These are phyloP conservation scores for Macrobrachium nipponense DNA, from an alignment of 1,140 invertebrate genomes.

Conservation along the genomic window DNA sequence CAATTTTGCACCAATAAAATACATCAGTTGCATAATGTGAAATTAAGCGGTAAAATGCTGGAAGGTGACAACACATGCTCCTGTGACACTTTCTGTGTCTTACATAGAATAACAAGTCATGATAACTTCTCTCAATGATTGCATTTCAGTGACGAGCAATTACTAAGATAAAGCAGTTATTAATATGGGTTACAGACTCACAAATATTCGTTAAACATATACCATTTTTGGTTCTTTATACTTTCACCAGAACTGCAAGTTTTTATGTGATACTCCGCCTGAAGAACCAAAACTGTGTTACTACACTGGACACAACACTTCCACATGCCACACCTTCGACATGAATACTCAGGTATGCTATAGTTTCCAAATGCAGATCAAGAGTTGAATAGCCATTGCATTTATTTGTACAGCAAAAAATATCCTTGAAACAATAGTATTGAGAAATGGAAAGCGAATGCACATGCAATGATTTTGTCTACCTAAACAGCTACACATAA, in stretches of 20 bases:
- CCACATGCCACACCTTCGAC: not conserved
- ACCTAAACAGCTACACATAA: not conserved
- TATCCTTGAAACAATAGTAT: no score
- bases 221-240: not conserved
- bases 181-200: no score
- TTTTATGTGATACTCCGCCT: not conserved
- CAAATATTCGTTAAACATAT: not conserved
- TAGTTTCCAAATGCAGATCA: not conserved
- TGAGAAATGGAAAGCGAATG: no score
- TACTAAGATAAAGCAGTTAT: no score
- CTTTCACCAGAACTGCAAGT: not conserved
- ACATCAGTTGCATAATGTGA: no score
- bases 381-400: no score
- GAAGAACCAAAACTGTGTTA: not conserved
- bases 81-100: not conserved
- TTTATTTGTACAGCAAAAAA: no score
- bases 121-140: no score
- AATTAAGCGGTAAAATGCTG: no score
- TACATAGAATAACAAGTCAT: not conserved
- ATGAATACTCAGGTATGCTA: not conserved
- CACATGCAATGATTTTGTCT: not conserved
- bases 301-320: not conserved
- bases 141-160: no score
- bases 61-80: no score
- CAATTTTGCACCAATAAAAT: no score